Percentiles rank a stretch among this genome's conserved stretches.
Evolutionary conservation across 2,888 invertebrate species (phyloP).

Genomic region (Caenorhabditis zanzibari): DNA sequence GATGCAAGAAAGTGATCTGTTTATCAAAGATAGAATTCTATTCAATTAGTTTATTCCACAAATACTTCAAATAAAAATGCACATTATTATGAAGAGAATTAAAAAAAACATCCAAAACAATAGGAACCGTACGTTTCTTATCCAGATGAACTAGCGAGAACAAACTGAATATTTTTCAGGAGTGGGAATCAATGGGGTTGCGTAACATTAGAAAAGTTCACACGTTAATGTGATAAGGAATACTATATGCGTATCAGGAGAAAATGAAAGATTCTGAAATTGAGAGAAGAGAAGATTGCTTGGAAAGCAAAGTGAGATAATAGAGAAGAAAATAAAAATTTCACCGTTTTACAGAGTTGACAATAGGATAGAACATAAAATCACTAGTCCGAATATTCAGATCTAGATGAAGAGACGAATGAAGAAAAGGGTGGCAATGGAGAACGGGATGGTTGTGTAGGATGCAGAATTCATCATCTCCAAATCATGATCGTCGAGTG

Average conservation of each 20-base stretch:
- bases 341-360: conserved; percentile 59
- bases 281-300: conserved; percentile 16
- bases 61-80: not conserved
- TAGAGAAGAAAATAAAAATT: conserved; percentile 1
- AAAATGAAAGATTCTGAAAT: conserved; percentile 28
- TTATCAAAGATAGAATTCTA: no score
- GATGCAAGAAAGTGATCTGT: no score
- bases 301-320: not conserved
- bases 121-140: conserved; percentile 31
- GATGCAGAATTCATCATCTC: conserved; percentile 52
- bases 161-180: conserved; percentile 38
- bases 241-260: conserved; percentile 31
- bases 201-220: conserved; percentile 15
- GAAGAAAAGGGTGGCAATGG: conserved; percentile 12
- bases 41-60: conserved; percentile 24
- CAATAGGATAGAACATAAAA: conserved; percentile 11
- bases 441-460: conserved; percentile 1
- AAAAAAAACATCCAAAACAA: conserved; percentile 4
- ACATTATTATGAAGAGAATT: not conserved
- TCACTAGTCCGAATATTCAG: not conserved
- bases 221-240: conserved; percentile 57
- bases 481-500: conserved; percentile 52
- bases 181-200: conserved; percentile 23
- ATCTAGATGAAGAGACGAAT: conserved; percentile 19
- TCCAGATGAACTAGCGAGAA: conserved; percentile 50